Conservation (phyloP, 1,140 invertebrate species). For the Dufourea novaeangliae region DNA sequence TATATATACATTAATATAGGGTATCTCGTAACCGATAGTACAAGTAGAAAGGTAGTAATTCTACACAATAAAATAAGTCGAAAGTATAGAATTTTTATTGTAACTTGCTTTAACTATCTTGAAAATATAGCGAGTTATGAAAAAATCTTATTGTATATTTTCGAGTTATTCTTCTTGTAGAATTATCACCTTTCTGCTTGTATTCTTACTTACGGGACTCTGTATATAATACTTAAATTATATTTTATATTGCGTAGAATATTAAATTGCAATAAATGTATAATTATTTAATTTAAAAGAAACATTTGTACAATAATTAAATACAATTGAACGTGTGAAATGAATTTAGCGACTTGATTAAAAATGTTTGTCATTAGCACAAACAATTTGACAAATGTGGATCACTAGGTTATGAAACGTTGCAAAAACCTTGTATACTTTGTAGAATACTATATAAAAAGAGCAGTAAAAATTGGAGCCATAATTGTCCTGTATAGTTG, state of each 20-base stretch:
- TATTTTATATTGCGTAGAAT: slow-evolving; percentile 25
- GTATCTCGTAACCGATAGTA: too few relatives aligned
- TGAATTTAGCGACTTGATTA: slow-evolving; percentile 20
- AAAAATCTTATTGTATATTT: too few relatives aligned
- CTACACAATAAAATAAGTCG: too few relatives aligned
- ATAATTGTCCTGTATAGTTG: slow-evolving; percentile 12
- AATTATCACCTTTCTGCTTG: too few relatives aligned
- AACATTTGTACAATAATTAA: slow-evolving; percentile 6
- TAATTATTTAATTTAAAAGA: slow-evolving; percentile 22
- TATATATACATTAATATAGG: too few relatives aligned
- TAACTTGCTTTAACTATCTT: too few relatives aligned
- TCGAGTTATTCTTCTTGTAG: too few relatives aligned
- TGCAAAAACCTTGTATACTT: slow-evolving; percentile 13
- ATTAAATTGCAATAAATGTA: slow-evolving; percentile 4
- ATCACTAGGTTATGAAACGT: neutral
- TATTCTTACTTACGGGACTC: too few relatives aligned
- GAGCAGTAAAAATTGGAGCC: slow-evolving; percentile 21
- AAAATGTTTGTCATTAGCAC: slow-evolving; percentile 15
- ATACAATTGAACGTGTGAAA: slow-evolving; percentile 15
- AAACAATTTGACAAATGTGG: slow-evolving; percentile 2
- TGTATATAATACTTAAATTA: slow-evolving; percentile 16
- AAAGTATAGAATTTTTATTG: too few relatives aligned
- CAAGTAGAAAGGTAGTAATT: too few relatives aligned
- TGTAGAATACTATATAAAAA: slow-evolving; percentile 25
- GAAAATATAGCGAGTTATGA: too few relatives aligned